Conservation (phyloP, 2,113 vertebrate genomes). For the Penelope pileata region DNA sequence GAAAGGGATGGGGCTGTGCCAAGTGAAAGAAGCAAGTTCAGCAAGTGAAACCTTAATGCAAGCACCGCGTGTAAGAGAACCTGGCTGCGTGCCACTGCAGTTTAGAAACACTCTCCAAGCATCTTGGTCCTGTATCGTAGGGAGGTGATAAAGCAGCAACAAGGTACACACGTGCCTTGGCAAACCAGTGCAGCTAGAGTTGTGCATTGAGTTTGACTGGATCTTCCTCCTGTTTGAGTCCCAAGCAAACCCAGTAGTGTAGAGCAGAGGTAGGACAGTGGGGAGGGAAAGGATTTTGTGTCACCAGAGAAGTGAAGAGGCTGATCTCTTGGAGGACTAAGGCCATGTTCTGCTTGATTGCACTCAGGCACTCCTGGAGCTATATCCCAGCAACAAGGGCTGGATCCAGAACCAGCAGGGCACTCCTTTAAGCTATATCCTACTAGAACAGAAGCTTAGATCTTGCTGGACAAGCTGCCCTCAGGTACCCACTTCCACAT, state of each 20-base stretch:
- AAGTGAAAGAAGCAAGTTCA: not conserved
- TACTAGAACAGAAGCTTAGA: not conserved
- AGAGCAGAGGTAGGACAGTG: not conserved
- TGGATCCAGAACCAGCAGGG: not conserved
- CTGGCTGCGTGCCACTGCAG: not conserved
- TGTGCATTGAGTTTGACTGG: not conserved
- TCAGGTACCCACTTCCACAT: not conserved
- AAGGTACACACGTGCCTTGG: not conserved
- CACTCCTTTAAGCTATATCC: not conserved
- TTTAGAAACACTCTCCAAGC: not conserved
- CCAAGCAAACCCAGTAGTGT: not conserved
- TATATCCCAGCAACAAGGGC: not conserved
- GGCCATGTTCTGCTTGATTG: not conserved
- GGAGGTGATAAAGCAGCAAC: not conserved
- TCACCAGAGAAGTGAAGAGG: not conserved
- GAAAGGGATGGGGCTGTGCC: not conserved
- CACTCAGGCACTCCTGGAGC: not conserved
- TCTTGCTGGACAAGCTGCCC: not conserved
- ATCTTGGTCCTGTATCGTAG: fast-evolving
- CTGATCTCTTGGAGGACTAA: not conserved
- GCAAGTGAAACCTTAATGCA: not conserved
- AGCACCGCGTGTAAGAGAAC: not conserved
- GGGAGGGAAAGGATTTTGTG: not conserved
- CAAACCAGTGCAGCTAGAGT: not conserved
- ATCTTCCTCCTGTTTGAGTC: not conserved